Evolutionary conservation across 2,797 vertebrate genomes (phyloP), one percentile per base, ranked within the genome.

Genomic region (Spatula versicolor): DNA sequence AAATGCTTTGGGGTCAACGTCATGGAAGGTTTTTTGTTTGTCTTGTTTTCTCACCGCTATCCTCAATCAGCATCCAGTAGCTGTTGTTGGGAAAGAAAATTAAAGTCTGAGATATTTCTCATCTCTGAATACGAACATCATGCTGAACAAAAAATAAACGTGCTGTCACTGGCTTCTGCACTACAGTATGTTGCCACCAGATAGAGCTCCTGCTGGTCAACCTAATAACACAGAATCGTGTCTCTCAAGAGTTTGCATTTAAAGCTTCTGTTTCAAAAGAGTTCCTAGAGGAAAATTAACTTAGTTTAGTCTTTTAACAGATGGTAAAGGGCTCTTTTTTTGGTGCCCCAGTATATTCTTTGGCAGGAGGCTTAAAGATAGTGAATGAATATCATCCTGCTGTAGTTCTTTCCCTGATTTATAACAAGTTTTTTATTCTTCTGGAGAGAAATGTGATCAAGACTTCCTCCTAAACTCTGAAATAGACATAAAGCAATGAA

Each of bases 181-280:
- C 55, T 96, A 33, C 95, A 67, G 72, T 7, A 22, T 86, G 73
- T 11, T 71, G 64, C 92, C 93, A 95, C 21, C 92, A 96, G 96
- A 17, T 89, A 91, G 95, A 95, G 94, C 87, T 90, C 93, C 4
- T 19, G 60, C 63, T 76, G 94, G 80, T 88, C 87, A 84, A 67
- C 76, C 0, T 30, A 30, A 0, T 45, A n/a, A 60, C 39, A 13
- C 41, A 68, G 30, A 45, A 54, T 41, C 19, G 3, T 17, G 0
- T n/a, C 77, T 26, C 54, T 56, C 39, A 2, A n/a, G 48, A 30
- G 41, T 79, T 82, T 67, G 39, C 35, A 23, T 55, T 74, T 26
- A n/a, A 75, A 82, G 45, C 41, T 52, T 90, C 39, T 79, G 66
- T 62, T 92, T 81, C 76, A 74, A 11, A 12, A 26, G 79, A 78